Evolutionary conservation across 2,888 invertebrate genomes (phyloP).

Genomic region (Deroplatys truncata): DNA sequence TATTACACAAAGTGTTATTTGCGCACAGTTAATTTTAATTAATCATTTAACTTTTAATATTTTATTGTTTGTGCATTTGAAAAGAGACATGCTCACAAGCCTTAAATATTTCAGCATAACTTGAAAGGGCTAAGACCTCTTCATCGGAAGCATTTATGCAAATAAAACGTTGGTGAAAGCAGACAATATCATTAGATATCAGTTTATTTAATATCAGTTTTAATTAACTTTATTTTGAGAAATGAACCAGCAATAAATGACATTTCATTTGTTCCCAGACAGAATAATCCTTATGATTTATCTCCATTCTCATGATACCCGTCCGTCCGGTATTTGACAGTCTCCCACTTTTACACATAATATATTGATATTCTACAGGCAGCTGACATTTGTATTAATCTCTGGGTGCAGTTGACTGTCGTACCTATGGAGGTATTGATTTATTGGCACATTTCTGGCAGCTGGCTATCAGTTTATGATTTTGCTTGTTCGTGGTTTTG

Average conservation of each 20-base stretch:
- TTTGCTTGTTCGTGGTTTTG: not conserved
- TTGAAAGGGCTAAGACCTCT: too few species aligned
- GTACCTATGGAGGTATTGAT: not conserved
- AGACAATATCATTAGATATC: too few species aligned
- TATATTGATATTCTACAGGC: not conserved
- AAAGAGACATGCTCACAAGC: too few species aligned
- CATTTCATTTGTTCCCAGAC: not conserved
- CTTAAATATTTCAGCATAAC: too few species aligned
- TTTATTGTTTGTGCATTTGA: too few species aligned
- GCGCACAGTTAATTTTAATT: too few species aligned
- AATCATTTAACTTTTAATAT: too few species aligned
- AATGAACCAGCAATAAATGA: not conserved
- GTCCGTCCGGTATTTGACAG: not conserved
- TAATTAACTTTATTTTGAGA: too few species aligned
- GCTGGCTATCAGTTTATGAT: not conserved
- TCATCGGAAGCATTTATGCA: too few species aligned
- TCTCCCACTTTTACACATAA: not conserved
- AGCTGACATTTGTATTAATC: not conserved
- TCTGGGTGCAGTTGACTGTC: not conserved
- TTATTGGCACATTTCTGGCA: not conserved
- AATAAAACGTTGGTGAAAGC: too few species aligned
- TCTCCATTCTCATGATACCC: not conserved
- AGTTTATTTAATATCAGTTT: too few species aligned
- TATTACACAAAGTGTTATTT: too few species aligned
- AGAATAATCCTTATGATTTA: not conserved